These are phyloP conservation scores for Eudemis profundana DNA, from an alignment of 2,888 invertebrate genomes.

Conservation along the genomic window DNA sequence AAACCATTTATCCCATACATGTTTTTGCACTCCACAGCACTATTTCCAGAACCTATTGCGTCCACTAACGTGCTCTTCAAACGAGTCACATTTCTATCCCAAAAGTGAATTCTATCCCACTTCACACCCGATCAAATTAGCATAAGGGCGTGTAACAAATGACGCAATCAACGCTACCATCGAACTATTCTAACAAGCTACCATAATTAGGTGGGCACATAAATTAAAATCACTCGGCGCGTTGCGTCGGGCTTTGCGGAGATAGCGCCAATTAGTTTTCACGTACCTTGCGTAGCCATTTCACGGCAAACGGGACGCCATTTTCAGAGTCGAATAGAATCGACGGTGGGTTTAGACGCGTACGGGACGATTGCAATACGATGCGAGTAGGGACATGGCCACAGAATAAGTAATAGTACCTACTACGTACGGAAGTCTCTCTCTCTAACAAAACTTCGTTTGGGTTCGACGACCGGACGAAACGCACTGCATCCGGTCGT, in stretches of 20 bases:
- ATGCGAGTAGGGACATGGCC: too few species aligned
- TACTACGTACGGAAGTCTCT: too few species aligned
- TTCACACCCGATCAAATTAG: slow-evolving; percentile 52
- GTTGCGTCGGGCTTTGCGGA: slow-evolving; percentile 44
- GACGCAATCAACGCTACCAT: slow-evolving; percentile 56
- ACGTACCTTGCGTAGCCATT: slow-evolving; percentile 42
- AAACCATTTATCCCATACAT: too few species aligned
- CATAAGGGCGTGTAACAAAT: slow-evolving; percentile 55
- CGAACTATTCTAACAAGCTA: slow-evolving; percentile 48
- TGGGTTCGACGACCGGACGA: too few species aligned
- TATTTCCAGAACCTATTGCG: too few species aligned
- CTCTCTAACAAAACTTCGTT: too few species aligned
- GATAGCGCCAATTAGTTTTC: slow-evolving; percentile 47
- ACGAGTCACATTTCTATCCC: too few species aligned
- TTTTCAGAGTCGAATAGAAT: slow-evolving; percentile 38
- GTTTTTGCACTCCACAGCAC: too few species aligned
- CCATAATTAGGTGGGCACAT: slow-evolving; percentile 63
- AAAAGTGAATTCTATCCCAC: slow-evolving; percentile 20
- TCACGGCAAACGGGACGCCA: slow-evolving; percentile 35
- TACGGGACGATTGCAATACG: slow-evolving; percentile 24
- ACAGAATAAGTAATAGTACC: too few species aligned
- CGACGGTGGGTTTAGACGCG: background rate
- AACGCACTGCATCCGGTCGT: too few species aligned
- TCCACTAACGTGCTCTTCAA: too few species aligned
- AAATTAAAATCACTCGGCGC: slow-evolving; percentile 70